These are phyloP conservation scores for Chydorus sphaericus DNA, from an alignment of 2,888 invertebrate genomes.

Conservation along the genomic window DNA sequence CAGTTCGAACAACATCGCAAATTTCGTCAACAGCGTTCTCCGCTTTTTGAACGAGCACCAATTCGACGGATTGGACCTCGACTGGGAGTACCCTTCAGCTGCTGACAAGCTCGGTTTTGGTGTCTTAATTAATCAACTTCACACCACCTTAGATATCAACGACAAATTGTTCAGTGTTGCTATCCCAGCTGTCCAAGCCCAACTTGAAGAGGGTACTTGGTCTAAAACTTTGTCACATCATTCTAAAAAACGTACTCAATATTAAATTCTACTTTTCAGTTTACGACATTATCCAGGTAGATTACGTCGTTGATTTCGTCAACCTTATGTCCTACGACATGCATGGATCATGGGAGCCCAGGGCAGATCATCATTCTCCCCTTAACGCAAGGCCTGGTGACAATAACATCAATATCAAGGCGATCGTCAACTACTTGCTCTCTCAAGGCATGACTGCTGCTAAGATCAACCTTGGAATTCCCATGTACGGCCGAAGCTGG, in stretches of 20 bases:
- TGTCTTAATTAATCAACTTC: constrained; percentile 8
- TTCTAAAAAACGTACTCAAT: too few species aligned
- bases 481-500: constrained; percentile 21
- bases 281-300: neutral
- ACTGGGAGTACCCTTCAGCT: constrained; percentile 9
- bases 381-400: constrained; percentile 1
- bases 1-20: neutral
- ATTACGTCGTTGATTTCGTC: neutral
- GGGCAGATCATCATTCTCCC: constrained; percentile 9
- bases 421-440: constrained; percentile 25
- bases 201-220: neutral
- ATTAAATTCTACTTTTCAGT: too few species aligned
- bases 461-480: constrained; percentile 21
- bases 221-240: too few species aligned
- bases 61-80: constrained; percentile 12
- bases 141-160: constrained; percentile 1
- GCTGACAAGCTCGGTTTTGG: constrained; percentile 6
- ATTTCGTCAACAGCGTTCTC: constrained; percentile 1
- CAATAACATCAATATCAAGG: constrained; percentile 18
- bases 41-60: neutral
- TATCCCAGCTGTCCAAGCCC: neutral
- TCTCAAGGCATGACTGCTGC: constrained; percentile 18
- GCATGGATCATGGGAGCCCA: constrained; percentile 4
- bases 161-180: constrained; percentile 8
- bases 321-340: constrained; percentile 7